Conservation (phyloP, 2,797 vertebrate species). For the Euthynnus affinis region DNA sequence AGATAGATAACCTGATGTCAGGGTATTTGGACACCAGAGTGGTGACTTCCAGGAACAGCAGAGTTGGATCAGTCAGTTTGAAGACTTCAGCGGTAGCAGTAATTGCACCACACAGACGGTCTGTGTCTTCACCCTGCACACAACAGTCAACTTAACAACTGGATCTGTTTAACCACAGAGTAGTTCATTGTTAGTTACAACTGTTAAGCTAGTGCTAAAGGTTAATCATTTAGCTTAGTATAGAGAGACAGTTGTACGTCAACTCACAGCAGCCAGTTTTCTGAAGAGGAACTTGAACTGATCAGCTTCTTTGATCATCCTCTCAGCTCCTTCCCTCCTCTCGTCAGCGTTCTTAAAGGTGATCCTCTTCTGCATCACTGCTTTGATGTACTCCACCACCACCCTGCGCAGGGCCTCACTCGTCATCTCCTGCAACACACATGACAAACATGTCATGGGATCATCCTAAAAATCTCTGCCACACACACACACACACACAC, state of each 20-base stretch:
- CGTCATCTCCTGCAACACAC: conserved; percentile 91
- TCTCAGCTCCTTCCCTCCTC: conserved; percentile 94
- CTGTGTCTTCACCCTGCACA: conserved; percentile 88
- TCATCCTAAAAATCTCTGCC: background rate
- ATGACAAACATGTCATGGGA: background rate
- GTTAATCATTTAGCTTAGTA: background rate
- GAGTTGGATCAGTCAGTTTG: conserved; percentile 96
- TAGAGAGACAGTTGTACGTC: background rate
- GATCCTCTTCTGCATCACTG: conserved; percentile 95
- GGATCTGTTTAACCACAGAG: background rate
- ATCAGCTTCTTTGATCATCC: conserved; percentile 95
- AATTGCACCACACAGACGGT: conserved; percentile 92
- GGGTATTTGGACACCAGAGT: conserved; percentile 97
- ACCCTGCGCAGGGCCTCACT: conserved; percentile 92
- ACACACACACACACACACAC: background rate
- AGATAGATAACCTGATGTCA: conserved; percentile 98
- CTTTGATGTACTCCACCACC: conserved; percentile 95
- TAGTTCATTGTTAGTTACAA: background rate
- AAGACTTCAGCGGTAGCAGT: conserved; percentile 96
- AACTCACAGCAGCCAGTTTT: conserved; percentile 92
- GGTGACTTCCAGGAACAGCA: conserved; percentile 96
- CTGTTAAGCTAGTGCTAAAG: background rate
- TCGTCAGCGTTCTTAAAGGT: conserved; percentile 94
- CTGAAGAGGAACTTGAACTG: conserved; percentile 95
- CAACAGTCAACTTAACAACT: background rate